Percentiles rank a stretch among this genome's conserved stretches.
Conservation (phyloP, 2,113 vertebrate genomes). For the Rattus rattus region DNA sequence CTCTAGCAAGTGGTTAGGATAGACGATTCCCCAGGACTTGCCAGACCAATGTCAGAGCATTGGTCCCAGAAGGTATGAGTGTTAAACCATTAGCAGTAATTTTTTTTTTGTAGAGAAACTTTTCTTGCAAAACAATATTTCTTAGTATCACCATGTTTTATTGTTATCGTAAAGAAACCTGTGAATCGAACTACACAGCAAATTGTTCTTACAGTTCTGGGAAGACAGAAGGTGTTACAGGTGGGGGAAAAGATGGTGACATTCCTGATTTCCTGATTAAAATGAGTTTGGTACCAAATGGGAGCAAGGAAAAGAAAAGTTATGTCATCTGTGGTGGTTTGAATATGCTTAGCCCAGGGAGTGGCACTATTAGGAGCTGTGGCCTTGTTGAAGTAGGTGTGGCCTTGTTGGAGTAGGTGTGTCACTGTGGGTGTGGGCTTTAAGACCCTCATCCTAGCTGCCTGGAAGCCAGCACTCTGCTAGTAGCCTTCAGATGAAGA, state of each 20-base stretch:
- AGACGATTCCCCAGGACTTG: not conserved
- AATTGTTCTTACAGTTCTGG: not conserved
- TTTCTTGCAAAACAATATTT: not conserved
- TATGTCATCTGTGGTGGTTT: too few species aligned
- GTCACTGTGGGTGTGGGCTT: too few species aligned
- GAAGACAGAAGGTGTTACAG: not conserved
- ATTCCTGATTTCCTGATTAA: too few species aligned
- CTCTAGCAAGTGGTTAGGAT: not conserved
- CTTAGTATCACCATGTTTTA: not conserved
- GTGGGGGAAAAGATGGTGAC: not conserved
- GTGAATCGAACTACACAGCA: not conserved
- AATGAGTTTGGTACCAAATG: not conserved
- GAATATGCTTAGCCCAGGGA: too few species aligned
- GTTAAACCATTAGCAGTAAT: not conserved
- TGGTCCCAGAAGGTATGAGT: not conserved
- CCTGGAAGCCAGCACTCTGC: too few species aligned
- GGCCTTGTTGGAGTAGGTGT: too few species aligned
- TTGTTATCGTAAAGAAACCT: not conserved
- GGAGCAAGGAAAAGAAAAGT: not conserved
- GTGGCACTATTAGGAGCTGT: too few species aligned
- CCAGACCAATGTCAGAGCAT: not conserved
- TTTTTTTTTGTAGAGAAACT: not conserved
- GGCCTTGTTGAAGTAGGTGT: too few species aligned
- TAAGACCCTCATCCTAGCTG: too few species aligned
- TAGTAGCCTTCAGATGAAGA: too few species aligned